phyloP scores from a whole-genome alignment of 2,888 invertebrate genomes.

The Chymomyza amoena region DNA sequence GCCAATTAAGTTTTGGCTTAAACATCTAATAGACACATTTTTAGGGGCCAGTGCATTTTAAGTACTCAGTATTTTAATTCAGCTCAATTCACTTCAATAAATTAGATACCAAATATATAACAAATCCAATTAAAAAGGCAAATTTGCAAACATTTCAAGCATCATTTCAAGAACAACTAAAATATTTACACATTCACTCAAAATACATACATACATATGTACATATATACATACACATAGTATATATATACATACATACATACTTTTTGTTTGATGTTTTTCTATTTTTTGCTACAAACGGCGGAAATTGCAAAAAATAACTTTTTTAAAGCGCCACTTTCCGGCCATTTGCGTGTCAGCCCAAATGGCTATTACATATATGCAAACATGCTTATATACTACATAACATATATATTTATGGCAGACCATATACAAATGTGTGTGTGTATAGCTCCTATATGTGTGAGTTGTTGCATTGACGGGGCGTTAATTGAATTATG shows the following conservation, averaged over 20 bases:
- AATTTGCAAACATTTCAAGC: not conserved
- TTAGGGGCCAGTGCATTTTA: not conserved
- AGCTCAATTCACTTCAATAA: conserved; percentile 1
- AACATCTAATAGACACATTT: not conserved
- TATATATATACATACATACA: not conserved
- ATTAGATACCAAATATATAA: not conserved
- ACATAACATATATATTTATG: not conserved
- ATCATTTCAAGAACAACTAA: not conserved
- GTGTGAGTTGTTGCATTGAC: not conserved
- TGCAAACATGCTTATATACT: not conserved
- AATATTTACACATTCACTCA: not conserved
- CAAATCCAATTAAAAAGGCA: not conserved
- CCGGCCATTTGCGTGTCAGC: conserved; percentile 53
- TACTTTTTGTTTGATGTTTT: not conserved
- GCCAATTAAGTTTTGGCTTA: not conserved
- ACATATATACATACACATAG: not conserved
- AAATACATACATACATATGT: not conserved
- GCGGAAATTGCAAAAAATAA: conserved; percentile 64
- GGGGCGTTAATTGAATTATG: not conserved
- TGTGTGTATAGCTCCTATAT: not conserved
- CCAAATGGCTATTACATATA: not conserved
- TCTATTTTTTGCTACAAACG: conserved; percentile 8
- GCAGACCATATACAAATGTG: not conserved
- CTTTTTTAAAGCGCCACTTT: conserved; percentile 58
- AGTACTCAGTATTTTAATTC: conserved; percentile 3